These are phyloP conservation scores for Cataglyphis rosenhaueri DNA, from an alignment of 2,888 invertebrate genomes.

Conservation along the genomic window DNA sequence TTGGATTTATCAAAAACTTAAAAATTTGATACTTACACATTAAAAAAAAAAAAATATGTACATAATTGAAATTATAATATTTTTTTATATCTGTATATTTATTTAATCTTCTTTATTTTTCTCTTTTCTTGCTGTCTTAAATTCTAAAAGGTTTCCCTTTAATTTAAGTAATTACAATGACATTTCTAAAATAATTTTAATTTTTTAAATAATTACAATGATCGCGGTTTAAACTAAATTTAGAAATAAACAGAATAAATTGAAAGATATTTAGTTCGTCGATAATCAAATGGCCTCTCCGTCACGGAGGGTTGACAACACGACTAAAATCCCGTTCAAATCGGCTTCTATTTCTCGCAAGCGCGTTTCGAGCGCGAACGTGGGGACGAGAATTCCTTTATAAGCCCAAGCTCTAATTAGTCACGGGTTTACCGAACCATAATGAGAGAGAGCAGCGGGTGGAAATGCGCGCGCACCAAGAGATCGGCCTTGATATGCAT, in stretches of 20 bases:
- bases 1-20: neutral
- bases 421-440: conserved; percentile 65
- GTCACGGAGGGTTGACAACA: conserved; percentile 47
- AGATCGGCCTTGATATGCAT: conserved; percentile 84
- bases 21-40: neutral
- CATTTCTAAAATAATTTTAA: neutral
- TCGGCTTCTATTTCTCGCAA: conserved; percentile 25
- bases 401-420: conserved; percentile 70
- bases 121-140: neutral
- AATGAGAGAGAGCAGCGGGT: conserved; percentile 71
- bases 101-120: neutral
- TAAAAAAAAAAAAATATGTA: neutral
- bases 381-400: conserved; percentile 35
- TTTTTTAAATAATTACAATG: neutral
- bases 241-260: neutral
- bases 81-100: neutral
- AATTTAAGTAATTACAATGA: neutral
- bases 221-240: neutral
- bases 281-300: conserved; percentile 22
- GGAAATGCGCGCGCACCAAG: conserved; percentile 69
- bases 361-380: conserved; percentile 11
- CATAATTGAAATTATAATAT: neutral
- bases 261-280: neutral
- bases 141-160: neutral
- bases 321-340: conserved; percentile 47